Percentiles rank a stretch among this genome's conserved stretches.
Conservation (phyloP, 2,888 invertebrate species). For the Lasius platythorax region DNA sequence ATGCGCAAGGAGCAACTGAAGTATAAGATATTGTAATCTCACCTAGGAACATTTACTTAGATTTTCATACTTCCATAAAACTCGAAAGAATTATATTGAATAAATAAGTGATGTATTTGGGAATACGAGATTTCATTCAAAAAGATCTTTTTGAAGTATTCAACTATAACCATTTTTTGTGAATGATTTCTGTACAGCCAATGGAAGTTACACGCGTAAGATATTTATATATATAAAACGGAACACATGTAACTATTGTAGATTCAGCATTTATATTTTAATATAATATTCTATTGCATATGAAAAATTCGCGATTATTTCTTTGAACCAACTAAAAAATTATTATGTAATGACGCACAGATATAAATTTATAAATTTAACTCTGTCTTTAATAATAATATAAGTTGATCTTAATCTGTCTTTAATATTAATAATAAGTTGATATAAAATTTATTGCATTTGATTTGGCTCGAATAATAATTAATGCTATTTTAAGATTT, state of each 20-base stretch:
- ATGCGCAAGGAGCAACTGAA: neutral
- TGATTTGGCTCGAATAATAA: neutral
- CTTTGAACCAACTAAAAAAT: conserved; percentile 43
- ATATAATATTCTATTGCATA: conserved; percentile 80
- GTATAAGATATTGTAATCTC: neutral
- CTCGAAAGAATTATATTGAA: neutral
- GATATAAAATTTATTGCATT: neutral
- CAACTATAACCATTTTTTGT: conserved; percentile 12
- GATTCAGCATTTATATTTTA: conserved; percentile 85
- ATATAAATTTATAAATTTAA: neutral
- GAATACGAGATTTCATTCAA: conserved; percentile 1
- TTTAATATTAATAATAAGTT: neutral
- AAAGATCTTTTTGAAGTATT: conserved; percentile 22
- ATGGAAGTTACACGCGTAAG: conserved; percentile 62
- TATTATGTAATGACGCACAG: neutral
- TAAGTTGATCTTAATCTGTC: neutral
- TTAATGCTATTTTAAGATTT: neutral
- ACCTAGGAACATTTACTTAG: neutral
- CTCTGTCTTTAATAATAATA: neutral
- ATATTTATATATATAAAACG: conserved; percentile 70
- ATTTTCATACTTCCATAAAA: neutral
- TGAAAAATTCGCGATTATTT: conserved; percentile 32
- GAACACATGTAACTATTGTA: conserved; percentile 74
- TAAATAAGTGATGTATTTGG: neutral
- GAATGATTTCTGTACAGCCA: conserved; percentile 47